Evolutionary conservation across 2,113 vertebrate species (phyloP).

Genomic region (Leucopternis melanops): DNA sequence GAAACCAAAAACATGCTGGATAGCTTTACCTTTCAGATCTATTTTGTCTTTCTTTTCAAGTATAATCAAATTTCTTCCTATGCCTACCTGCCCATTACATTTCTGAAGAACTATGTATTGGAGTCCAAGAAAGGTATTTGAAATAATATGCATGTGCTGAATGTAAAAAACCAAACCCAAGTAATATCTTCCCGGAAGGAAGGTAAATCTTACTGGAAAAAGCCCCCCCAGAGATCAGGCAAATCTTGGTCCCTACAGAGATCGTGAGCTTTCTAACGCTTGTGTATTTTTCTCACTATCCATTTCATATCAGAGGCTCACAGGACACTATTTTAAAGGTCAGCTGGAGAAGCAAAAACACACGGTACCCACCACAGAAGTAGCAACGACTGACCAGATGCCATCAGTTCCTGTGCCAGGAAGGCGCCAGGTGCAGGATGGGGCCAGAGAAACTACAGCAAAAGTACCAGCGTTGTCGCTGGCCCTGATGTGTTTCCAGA

Average conservation of each 20-base stretch:
- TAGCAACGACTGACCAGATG: not conserved
- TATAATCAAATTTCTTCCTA: conserved; percentile 3
- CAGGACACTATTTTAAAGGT: not conserved
- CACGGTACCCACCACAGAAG: rapidly evolving
- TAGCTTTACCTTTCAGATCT: conserved; percentile 9
- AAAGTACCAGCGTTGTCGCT: conserved; percentile 68
- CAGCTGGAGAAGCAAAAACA: not conserved
- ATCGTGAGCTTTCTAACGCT: not conserved
- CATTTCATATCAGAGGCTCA: not conserved
- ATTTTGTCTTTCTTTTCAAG: conserved; percentile 35
- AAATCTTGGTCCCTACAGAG: not conserved
- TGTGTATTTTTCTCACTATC: not conserved
- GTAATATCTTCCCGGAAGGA: not conserved
- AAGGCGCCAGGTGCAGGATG: not conserved
- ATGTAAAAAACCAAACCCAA: not conserved
- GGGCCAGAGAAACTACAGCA: not conserved
- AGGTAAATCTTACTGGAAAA: not conserved
- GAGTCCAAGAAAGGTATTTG: not conserved
- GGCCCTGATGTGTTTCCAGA: conserved; percentile 95
- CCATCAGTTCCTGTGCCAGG: not conserved
- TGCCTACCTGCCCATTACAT: not conserved
- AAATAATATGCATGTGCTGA: not conserved
- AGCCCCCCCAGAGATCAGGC: not conserved
- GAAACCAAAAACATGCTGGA: not conserved
- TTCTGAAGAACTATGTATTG: not conserved